Evolutionary conservation across 2,113 vertebrate genomes (phyloP).

Genomic region (Saccopteryx bilineata): DNA sequence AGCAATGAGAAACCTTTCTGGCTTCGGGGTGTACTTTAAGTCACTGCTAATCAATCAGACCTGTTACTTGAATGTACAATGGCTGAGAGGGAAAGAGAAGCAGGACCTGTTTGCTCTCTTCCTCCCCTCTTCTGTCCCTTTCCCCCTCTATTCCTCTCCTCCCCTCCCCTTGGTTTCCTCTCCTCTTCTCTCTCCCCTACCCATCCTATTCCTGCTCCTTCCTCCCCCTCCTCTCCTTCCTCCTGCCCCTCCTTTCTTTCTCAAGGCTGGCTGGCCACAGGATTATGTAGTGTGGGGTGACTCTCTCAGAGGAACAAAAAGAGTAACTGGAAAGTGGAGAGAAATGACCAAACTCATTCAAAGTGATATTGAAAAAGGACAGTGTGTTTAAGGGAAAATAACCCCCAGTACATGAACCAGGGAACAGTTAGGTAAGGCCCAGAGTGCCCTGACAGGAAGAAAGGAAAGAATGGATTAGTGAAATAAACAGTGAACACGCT

Average conservation of each 20-base stretch:
- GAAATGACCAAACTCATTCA: no score
- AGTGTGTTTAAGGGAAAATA: neutral
- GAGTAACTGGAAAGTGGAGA: neutral
- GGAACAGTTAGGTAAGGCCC: neutral
- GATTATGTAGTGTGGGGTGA: neutral
- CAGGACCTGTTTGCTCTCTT: neutral
- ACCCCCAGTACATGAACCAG: neutral
- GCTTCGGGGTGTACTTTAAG: neutral
- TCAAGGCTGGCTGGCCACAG: neutral
- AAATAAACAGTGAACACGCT: accelerated
- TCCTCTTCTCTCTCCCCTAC: neutral
- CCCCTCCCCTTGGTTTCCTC: neutral
- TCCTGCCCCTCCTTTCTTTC: neutral
- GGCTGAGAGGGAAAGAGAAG: neutral
- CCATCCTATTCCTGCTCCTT: neutral
- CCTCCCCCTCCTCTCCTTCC: neutral
- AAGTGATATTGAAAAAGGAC: neutral
- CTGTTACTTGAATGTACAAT: accelerated
- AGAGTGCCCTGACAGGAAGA: neutral
- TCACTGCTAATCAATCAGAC: neutral
- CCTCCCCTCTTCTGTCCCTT: neutral
- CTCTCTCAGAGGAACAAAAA: neutral
- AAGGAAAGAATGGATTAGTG: neutral
- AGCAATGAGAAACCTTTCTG: neutral
- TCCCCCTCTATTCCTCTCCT: neutral